Evolutionary conservation across 2,113 vertebrate genomes (phyloP), one percentile per base, ranked within the genome.

Genomic region (Symphodus melops): DNA sequence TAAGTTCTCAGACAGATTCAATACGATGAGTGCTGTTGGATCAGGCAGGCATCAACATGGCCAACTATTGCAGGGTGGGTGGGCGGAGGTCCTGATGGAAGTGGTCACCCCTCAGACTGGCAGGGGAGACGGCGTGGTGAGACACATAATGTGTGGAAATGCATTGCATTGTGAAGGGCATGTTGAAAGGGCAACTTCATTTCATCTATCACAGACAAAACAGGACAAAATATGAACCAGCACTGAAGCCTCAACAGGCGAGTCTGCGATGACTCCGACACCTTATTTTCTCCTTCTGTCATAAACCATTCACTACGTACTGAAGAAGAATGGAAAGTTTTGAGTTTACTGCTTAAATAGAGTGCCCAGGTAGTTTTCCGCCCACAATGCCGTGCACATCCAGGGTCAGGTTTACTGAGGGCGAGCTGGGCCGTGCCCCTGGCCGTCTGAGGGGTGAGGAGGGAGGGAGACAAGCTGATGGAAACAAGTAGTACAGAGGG

Each of bases 21-120:
- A 75, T 75, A 71, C 39, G 59, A 68, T 84, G 84, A 83, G 90
- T 85, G 90, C 75, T 82, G 88, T 89, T n/a, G 63, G 91, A 94
- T 92, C 88, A 91, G 90, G 81, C 95, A 97, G 97, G 97, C 97
- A 98, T 96, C 96, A 90, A 95, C 95, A 96, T 96, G 96, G 98
- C 96, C 96, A 96, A 97, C 95, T 90, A 89, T 93, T 94, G 94
- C 87, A 79, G 86, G 75, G 83, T 83, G 65, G 86, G 91, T 86
- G 91, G 86, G 92, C 90, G 89, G 90, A 72, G 91, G 93, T 95
- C 95, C 95, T 95, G 93, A 96, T 63, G 95, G 95, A 96, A 92
- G 94, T 94, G 95, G 95, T 98, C 96, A 94, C 96, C 96, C 96
- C 95, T 95, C 95, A 97, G 96, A 96, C 95, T 79, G 90, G 86